Conservation (phyloP, 2,113 vertebrate genomes). For the Addax nasomaculatus region DNA sequence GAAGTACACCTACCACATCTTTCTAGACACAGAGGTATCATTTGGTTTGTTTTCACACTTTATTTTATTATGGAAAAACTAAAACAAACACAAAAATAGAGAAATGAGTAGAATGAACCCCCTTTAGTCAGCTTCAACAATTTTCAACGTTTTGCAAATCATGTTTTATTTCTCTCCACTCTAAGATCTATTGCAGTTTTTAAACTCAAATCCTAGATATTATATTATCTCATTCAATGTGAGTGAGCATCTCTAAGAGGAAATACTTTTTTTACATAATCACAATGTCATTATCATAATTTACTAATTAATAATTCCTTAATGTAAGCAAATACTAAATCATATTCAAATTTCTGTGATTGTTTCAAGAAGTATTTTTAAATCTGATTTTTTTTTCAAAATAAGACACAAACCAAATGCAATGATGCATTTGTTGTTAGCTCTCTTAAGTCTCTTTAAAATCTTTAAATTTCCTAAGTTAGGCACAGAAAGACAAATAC, state of each 20-base stretch:
- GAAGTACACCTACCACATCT: background rate
- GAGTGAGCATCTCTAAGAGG: background rate
- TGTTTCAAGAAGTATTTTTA: constrained; percentile 22
- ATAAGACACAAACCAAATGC: background rate
- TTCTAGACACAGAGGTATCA: background rate
- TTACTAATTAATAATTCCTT: background rate
- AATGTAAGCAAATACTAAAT: constrained; percentile 4
- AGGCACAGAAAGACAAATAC: background rate
- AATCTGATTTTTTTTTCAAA: constrained; percentile 7
- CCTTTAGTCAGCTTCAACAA: background rate
- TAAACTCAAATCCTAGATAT: background rate
- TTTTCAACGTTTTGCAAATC: background rate
- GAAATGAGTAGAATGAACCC: background rate
- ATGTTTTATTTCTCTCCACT: constrained; percentile 4
- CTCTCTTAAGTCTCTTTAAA: background rate
- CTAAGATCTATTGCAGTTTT: background rate
- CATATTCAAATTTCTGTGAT: background rate
- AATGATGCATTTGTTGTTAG: constrained; percentile 16
- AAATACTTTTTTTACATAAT: background rate
- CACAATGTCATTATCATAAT: background rate
- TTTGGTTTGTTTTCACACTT: constrained; percentile 15
- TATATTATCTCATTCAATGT: background rate
- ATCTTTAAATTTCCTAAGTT: background rate
- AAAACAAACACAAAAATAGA: background rate
- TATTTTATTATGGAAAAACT: constrained; percentile 3